phyloP scores from a whole-genome alignment of 2,797 vertebrate species.

The Echiichthys vipera region DNA sequence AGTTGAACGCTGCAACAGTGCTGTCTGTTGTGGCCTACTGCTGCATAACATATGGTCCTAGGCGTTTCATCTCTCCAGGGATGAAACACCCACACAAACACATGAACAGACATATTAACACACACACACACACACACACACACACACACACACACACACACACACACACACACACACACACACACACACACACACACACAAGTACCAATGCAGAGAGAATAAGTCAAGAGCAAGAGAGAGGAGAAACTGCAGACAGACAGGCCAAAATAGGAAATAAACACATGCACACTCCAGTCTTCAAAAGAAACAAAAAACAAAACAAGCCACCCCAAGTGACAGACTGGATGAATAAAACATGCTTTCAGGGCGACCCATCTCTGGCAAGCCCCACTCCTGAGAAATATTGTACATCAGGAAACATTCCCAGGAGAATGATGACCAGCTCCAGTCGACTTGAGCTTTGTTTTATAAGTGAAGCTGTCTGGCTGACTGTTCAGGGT shows the following conservation, averaged over 20 bases:
- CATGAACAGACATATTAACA: slow-evolving; percentile 57
- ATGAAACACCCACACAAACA: slow-evolving; percentile 78
- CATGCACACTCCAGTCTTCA: slow-evolving; percentile 59
- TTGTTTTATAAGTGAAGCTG: slow-evolving; percentile 52
- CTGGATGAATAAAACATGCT: slow-evolving; percentile 74
- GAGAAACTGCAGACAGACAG: slow-evolving; percentile 56
- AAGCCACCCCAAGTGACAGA: slow-evolving; percentile 63
- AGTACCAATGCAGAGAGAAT: slow-evolving; percentile 21
- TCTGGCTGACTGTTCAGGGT: slow-evolving; percentile 24
- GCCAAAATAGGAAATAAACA: slow-evolving; percentile 66
- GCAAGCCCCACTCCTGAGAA: slow-evolving; percentile 46
- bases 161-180: slow-evolving; percentile 48
- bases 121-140: slow-evolving; percentile 35
- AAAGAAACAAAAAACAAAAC: slow-evolving; percentile 73
- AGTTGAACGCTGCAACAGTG: slow-evolving; percentile 60
- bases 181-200: slow-evolving; percentile 25
- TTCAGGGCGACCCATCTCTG: slow-evolving; percentile 55
- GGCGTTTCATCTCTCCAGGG: slow-evolving; percentile 77
- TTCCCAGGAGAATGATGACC: slow-evolving; percentile 69
- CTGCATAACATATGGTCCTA: slow-evolving; percentile 77
- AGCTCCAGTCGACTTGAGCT: slow-evolving; percentile 40
- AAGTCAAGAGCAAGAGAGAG: slow-evolving; percentile 16
- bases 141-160: slow-evolving; percentile 18
- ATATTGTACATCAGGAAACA: slow-evolving; percentile 62
- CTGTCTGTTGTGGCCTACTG: slow-evolving; percentile 74